Percentiles rank a stretch among this genome's conserved stretches.
phyloP scores from a whole-genome alignment of 2,113 vertebrate species.

The Chamaetylas fuelleborni region DNA sequence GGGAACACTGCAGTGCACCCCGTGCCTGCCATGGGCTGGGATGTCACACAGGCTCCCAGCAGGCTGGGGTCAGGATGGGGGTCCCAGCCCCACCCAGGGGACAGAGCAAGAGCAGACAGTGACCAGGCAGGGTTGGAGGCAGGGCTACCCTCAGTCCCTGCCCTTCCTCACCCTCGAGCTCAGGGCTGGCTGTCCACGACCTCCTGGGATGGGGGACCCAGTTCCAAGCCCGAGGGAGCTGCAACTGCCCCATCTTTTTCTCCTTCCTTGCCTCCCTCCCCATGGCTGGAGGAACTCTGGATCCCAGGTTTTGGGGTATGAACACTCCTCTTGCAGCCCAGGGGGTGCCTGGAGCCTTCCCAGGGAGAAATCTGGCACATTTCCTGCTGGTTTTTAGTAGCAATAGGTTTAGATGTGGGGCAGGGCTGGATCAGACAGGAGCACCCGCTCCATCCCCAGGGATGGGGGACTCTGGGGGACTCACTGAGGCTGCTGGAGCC shows the following conservation, averaged over 20 bases:
- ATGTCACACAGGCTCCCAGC: not conserved
- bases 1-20: not conserved
- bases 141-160: not conserved
- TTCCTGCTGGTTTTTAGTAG: slow-evolving; percentile 33
- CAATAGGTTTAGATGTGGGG: not conserved
- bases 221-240: not conserved
- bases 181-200: not conserved
- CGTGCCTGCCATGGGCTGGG: accelerated
- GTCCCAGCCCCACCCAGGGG: not conserved
- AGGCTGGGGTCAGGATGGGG: not conserved
- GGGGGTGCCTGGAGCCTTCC: not conserved
- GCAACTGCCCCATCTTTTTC: not conserved
- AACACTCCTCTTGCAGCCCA: not conserved
- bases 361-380: not conserved
- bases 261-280: not conserved
- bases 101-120: not conserved
- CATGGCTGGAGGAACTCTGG: not conserved
- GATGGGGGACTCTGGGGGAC: not conserved
- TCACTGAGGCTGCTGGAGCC: not conserved
- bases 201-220: not conserved
- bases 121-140: not conserved
- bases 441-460: not conserved
- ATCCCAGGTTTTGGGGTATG: not conserved
- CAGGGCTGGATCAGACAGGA: not conserved
- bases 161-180: accelerated